Evolutionary conservation across 2,113 vertebrate species (phyloP), one percentile per base, ranked within the genome.

Genomic region (Carlito syrichta): DNA sequence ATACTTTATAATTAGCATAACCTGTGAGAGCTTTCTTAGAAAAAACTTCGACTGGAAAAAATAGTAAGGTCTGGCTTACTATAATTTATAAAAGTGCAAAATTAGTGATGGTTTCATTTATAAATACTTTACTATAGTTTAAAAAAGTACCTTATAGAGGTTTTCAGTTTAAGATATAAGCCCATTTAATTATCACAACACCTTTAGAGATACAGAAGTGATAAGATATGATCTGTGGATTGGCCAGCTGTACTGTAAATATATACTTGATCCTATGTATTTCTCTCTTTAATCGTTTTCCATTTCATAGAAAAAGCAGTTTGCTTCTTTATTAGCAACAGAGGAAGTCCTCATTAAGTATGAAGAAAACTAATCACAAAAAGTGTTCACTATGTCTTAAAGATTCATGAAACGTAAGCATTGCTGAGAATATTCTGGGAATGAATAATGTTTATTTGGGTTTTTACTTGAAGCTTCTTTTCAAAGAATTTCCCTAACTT

Each of bases 1-100:
- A 81, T 62, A 84, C 66, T 79, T 91, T 16, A 52, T 48, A 86
- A 86, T 79, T 78, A 86, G 9, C 32, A n/a, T 60, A 48, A 86
- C 48, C 6, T 50, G 2, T 32, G 35, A 91, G 20, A 76, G 6
- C 7, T 93, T 90, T 94, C 66, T 83, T 60, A 83, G 85, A 30
- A 68, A 91, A 86, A 94, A 89, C 45, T 48, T 92, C 48, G 96
- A 25, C 3, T 48, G 23, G 35, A 23, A 86, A 88, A 95, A 93
- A 91, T 40, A 86, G 30, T 74, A 86, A 50, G 5, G 25, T 58
- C 30, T 71, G 48, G 45, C 22, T 93, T 95, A 56, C 38, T 60
- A 25, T 79, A 76, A 50, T 73, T 86, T 83, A 93, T 89, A 68
- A 95, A 93, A 91, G 38, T 96, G 45, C 0, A 96, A 97, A 95